A percentile compares a stretch with the other conserved stretches of the same genome.
Evolutionary conservation across 2,797 vertebrate species (phyloP).

Genomic region (Leuciscus waleckii): DNA sequence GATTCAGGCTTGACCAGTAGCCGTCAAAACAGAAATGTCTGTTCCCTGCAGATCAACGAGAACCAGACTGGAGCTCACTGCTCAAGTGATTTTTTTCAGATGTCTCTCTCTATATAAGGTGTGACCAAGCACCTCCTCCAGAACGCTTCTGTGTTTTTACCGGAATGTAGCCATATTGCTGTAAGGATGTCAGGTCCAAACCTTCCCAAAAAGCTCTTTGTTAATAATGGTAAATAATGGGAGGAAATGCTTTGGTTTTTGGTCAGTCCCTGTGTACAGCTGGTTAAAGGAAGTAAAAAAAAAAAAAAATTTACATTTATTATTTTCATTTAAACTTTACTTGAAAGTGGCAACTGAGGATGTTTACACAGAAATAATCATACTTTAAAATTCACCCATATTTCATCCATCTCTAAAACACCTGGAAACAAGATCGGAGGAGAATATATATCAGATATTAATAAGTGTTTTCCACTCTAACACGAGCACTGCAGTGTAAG

Average conservation of each 20-base stretch:
- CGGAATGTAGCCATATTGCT: conserved; percentile 33
- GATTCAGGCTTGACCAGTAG: conserved; percentile 40
- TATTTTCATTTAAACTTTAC: background rate
- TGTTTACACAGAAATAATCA: background rate
- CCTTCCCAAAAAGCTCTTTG: background rate
- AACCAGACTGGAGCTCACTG: conserved; percentile 57
- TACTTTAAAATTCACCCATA: background rate
- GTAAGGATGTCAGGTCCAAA: conserved; percentile 34
- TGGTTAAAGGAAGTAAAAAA: background rate
- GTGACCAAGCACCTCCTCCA: conserved; percentile 65
- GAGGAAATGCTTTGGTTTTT: conserved; percentile 9
- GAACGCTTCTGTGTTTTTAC: conserved; percentile 41
- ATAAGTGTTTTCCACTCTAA: background rate
- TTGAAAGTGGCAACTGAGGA: background rate
- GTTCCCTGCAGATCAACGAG: conserved; percentile 51
- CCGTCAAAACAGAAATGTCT: conserved; percentile 42
- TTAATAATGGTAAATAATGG: conserved; percentile 2
- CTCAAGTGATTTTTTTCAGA: conserved; percentile 59
- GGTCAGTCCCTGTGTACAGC: background rate
- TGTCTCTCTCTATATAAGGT: conserved; percentile 60
- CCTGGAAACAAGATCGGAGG: background rate
- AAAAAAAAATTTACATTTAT: background rate
- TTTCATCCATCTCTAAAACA: background rate
- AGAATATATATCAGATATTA: background rate
- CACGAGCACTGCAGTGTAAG: too few relatives aligned